Base-by-base conservation (phyloP, 2,888 invertebrate species). In the Galeopsomyia nigrocyanea region DNA sequence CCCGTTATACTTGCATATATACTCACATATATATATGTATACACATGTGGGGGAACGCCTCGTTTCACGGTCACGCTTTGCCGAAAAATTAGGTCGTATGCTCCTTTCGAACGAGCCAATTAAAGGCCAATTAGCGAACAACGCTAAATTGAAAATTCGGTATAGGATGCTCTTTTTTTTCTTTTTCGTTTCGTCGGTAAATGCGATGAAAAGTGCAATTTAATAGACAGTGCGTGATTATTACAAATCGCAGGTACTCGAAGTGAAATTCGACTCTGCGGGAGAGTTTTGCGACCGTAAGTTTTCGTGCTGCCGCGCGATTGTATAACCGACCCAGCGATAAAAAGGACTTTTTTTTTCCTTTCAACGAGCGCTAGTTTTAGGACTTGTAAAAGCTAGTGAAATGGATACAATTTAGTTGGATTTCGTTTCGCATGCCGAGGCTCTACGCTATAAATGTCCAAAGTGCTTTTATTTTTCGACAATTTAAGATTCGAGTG, bases 41-140 rank as follows among this genome's bases (percentile, higher is more conserved):
- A 76, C 75, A 77, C 71, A 75, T 77, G 74, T 76, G 73, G 71
- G 70, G 73, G 49, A 75, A 66, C 75, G 74, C 71, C 75, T 72
- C 68, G 75, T 76, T 76, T 73, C 76, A 74, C 77, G 72, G 77
- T 77, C 75, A 77, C 74, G 72, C 69, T 70, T 67, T 77, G 75
- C 71, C 75, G 73, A 76, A 75, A 79, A 77, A 79, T 76, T 77
- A 76, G 79, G 77, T 77, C 78, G 62, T 17, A 21, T 22, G 6
- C 13, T 50, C 49, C 22, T 56, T 68, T 56, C 49, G 17, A 39
- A 39, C 39, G 39, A 39, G 39, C 10, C 49, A 60, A 68, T 73
- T 73, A 73, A 68, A 64, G 50, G 9, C 58, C 68, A 73, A 73
- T 68, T 64, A 68, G 46, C 21, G 39, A 39, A 39, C 39, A 39